phyloP scores from a whole-genome alignment of 2,113 vertebrate genomes.

The Indicator maculatus region DNA sequence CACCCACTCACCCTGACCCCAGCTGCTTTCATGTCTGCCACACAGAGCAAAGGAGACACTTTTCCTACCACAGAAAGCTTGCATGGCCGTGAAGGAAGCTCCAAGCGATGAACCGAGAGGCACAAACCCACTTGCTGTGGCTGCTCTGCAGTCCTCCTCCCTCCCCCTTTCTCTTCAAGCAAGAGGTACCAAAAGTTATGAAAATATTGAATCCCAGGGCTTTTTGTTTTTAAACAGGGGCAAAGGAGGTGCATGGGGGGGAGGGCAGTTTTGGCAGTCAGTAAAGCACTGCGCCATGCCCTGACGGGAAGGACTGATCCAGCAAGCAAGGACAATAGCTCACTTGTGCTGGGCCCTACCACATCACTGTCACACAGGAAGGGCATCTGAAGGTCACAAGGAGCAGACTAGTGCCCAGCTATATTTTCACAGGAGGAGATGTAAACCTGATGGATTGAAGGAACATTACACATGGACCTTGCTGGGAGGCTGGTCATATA shows the following conservation, averaged over 20 bases:
- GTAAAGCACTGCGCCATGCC: neutral
- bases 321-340: constrained; percentile 52
- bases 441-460: constrained; percentile 47
- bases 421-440: constrained; percentile 54
- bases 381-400: constrained; percentile 1
- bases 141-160: neutral
- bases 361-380: constrained; percentile 44
- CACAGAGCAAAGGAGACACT: neutral
- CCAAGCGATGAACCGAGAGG: rapidly evolving
- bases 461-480: neutral
- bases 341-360: constrained; percentile 31
- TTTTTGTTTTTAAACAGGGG: constrained; percentile 39
- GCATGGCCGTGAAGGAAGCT: neutral
- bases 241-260: neutral
- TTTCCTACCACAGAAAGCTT: neutral
- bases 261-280: constrained; percentile 2
- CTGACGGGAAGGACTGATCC: neutral
- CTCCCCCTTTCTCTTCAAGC: neutral
- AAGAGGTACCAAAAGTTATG: neutral
- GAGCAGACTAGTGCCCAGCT: neutral
- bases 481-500: constrained; percentile 7
- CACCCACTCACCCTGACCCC: neutral
- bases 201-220: neutral
- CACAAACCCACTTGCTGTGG: rapidly evolving
- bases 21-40: neutral